These are phyloP conservation scores for Podabrus alpinus DNA, from an alignment of 2,888 invertebrate genomes.

Conservation along the genomic window DNA sequence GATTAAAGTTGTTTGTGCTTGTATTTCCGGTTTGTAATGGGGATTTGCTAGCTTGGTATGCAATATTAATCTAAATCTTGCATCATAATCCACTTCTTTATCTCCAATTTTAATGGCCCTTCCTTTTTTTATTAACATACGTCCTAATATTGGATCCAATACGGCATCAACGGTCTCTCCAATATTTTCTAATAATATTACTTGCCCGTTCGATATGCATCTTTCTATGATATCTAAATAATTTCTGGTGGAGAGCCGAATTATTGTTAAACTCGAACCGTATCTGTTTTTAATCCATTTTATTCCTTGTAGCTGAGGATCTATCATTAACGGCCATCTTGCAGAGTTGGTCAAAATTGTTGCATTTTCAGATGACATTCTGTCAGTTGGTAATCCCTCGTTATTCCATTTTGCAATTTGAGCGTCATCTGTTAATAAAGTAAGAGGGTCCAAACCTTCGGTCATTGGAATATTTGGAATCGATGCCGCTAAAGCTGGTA, in stretches of 20 bases:
- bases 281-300: slow-evolving; percentile 94
- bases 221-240: slow-evolving; percentile 84
- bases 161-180: slow-evolving; percentile 89
- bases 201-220: slow-evolving; percentile 67
- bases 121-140: slow-evolving; percentile 88
- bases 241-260: slow-evolving; percentile 80
- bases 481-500: slow-evolving; percentile 74
- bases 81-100: slow-evolving; percentile 87
- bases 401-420: slow-evolving; percentile 94
- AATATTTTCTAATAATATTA: slow-evolving; percentile 86
- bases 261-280: slow-evolving; percentile 70
- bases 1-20: slow-evolving; percentile 92
- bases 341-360: slow-evolving; percentile 88
- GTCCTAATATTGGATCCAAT: slow-evolving; percentile 83
- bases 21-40: slow-evolving; percentile 96
- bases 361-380: slow-evolving; percentile 94
- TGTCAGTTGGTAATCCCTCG: slow-evolving; percentile 87
- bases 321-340: slow-evolving; percentile 94
- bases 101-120: slow-evolving; percentile 84
- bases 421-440: slow-evolving; percentile 90
- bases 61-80: slow-evolving; percentile 78
- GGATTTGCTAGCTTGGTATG: slow-evolving; percentile 95
- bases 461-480: slow-evolving; percentile 80
- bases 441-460: slow-evolving; percentile 77
- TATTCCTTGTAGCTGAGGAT: slow-evolving; percentile 87